Conservation (phyloP, 2,113 vertebrate genomes). For the Ceuthmochares aereus region DNA sequence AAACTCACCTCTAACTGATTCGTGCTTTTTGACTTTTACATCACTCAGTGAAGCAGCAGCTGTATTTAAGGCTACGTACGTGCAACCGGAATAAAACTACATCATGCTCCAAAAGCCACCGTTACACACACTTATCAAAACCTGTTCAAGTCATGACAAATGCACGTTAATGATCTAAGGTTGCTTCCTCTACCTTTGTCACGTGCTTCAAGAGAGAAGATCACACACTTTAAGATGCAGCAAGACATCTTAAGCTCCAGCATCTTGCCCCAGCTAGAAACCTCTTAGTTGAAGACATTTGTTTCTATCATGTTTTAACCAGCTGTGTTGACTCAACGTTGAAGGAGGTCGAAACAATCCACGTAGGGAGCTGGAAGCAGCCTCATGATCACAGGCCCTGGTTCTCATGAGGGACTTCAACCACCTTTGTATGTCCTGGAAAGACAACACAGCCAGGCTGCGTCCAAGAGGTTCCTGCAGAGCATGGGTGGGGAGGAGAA, state of each 20-base stretch:
- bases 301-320: background rate
- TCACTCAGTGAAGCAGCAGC: background rate
- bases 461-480: too few relatives aligned
- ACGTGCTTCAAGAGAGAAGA: background rate
- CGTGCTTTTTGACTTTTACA: background rate
- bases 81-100: background rate
- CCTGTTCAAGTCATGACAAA: background rate
- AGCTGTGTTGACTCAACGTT: background rate
- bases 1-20: background rate
- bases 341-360: background rate
- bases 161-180: rapidly evolving
- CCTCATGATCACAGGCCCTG: too few relatives aligned
- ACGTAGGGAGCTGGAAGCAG: too few relatives aligned
- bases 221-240: background rate
- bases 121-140: background rate
- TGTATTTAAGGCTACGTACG: rapidly evolving
- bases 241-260: background rate
- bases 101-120: background rate
- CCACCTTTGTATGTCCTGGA: too few relatives aligned
- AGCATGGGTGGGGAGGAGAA: too few relatives aligned
- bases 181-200: background rate
- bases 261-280: background rate
- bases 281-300: background rate
- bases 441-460: too few relatives aligned
- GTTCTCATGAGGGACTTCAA: too few relatives aligned